Conservation (phyloP, 2,797 vertebrate genomes). For the Tenualosa thibaudeaui region DNA sequence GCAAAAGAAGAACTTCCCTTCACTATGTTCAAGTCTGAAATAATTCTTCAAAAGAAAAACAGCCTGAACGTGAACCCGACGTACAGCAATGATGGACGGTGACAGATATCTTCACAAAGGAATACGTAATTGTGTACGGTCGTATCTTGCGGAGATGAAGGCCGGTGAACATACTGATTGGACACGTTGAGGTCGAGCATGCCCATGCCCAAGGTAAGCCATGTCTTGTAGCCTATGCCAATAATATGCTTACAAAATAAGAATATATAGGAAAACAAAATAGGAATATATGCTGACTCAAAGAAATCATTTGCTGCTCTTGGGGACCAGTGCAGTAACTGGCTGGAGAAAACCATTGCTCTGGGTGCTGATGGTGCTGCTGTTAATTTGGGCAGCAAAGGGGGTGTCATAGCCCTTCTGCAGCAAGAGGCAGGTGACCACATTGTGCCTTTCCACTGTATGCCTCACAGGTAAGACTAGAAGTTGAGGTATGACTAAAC, state of each 20-base stretch:
- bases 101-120: slow-evolving; percentile 36
- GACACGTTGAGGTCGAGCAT: too few species aligned
- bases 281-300: slow-evolving; percentile 43
- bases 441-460: slow-evolving; percentile 33
- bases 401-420: slow-evolving; percentile 35
- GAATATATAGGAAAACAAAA: background rate
- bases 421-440: slow-evolving; percentile 27
- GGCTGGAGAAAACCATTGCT: slow-evolving; percentile 32
- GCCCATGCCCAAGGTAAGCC: slow-evolving; percentile 36
- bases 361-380: slow-evolving; percentile 41
- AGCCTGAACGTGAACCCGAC: slow-evolving; percentile 33
- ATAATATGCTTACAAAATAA: slow-evolving; percentile 26
- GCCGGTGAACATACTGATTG: slow-evolving; percentile 31
- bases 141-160: slow-evolving; percentile 19
- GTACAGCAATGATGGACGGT: slow-evolving; percentile 31
- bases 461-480: slow-evolving; percentile 38
- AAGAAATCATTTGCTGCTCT: slow-evolving; percentile 35
- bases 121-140: slow-evolving; percentile 28
- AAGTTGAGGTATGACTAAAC: background rate
- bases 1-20: too few species aligned
- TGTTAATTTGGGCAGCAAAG: slow-evolving; percentile 32
- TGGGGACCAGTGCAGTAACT: slow-evolving; percentile 28
- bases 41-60: slow-evolving; percentile 37
- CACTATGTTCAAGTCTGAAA: too few species aligned
- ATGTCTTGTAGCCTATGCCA: slow-evolving; percentile 22